Evolutionary conservation across 2,888 invertebrate species (phyloP).

Genomic region (Chymomyza procnemis): DNA sequence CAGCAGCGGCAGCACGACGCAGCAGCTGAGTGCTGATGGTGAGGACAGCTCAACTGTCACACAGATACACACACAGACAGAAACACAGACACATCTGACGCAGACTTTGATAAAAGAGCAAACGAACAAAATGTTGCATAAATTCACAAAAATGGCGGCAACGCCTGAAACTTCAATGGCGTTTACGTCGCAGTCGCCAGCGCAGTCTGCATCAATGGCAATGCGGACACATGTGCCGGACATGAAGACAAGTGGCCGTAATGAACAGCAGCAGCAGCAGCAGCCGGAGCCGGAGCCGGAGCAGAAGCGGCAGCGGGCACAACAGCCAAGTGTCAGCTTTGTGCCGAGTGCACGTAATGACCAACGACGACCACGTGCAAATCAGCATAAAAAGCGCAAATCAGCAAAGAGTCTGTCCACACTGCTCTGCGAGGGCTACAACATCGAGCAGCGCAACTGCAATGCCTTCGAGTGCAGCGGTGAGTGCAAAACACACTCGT

Average conservation of each 20-base stretch:
- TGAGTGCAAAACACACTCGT: conserved; percentile 48
- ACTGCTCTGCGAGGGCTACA: conserved; percentile 78
- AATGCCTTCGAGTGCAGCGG: conserved; percentile 78
- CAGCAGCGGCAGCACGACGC: background rate
- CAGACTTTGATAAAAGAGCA: conserved; percentile 27
- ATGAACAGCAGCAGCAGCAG: conserved; percentile 18
- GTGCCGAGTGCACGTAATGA: conserved; percentile 52
- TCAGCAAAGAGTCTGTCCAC: conserved; percentile 75
- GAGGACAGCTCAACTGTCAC: background rate
- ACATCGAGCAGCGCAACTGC: conserved; percentile 79
- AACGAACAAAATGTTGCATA: conserved; percentile 41
- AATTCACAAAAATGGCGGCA: conserved; percentile 36
- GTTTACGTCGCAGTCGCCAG: background rate
- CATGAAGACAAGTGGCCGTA: conserved; percentile 1
- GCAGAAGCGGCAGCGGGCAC: too few species aligned
- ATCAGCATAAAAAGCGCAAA: conserved; percentile 66
- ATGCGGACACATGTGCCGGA: conserved; percentile 17
- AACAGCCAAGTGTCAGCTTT: conserved; percentile 56
- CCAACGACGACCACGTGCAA: conserved; percentile 43
- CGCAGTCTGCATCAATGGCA: conserved; percentile 1
- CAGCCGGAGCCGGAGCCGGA: background rate
- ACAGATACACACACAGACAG: conserved; percentile 1
- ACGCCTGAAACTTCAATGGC: conserved; percentile 3
- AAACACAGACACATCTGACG: conserved; percentile 26
- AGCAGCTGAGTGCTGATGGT: background rate